These are phyloP conservation scores for Choloepus hoffmanni DNA, from an alignment of 2,113 vertebrate genomes.

Conservation along the genomic window DNA sequence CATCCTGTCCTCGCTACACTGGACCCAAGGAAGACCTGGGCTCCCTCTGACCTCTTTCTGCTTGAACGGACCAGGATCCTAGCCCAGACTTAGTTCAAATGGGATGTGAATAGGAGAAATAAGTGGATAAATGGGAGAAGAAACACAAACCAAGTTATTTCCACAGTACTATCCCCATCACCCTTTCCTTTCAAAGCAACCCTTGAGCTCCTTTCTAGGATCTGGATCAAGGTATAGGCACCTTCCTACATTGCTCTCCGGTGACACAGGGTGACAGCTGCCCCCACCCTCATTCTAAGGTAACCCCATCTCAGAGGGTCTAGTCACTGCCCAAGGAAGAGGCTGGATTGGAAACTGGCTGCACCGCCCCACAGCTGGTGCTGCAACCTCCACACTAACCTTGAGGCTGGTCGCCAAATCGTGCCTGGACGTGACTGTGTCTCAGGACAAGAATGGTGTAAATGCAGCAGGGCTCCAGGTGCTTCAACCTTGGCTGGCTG, in stretches of 20 bases:
- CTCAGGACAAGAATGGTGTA: fast-evolving
- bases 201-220: background rate
- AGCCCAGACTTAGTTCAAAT: background rate
- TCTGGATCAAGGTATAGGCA: fast-evolving
- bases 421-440: too few species aligned
- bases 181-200: too few species aligned
- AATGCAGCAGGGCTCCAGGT: fast-evolving
- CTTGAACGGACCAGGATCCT: background rate
- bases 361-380: background rate
- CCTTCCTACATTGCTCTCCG: fast-evolving
- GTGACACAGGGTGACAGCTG: fast-evolving
- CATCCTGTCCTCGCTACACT: background rate
- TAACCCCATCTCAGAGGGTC: too few species aligned
- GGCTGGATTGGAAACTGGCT: fast-evolving
- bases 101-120: background rate
- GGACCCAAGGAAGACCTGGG: fast-evolving
- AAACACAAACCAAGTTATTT: background rate
- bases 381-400: too few species aligned
- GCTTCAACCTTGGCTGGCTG: background rate
- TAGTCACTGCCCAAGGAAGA: background rate
- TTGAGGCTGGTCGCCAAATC: fast-evolving
- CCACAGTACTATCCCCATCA: background rate
- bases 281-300: background rate
- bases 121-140: background rate
- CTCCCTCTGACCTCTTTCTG: too few species aligned